Percentiles rank a stretch among this genome's conserved stretches.
Conservation (phyloP, 2,888 invertebrate genomes). For the Amblyteles armatorius region DNA sequence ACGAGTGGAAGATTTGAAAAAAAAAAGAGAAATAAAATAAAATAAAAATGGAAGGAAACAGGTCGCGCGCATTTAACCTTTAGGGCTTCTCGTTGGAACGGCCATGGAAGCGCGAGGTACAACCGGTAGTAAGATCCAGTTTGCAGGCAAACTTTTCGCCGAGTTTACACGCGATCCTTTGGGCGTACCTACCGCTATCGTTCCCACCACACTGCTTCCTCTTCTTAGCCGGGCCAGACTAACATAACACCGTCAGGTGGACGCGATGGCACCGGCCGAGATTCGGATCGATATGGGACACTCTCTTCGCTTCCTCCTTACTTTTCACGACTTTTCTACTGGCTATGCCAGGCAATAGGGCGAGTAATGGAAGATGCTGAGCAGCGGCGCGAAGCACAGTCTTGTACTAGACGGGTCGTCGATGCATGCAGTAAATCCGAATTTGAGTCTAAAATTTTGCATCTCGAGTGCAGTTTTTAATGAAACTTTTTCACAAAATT, state of each 20-base stretch:
- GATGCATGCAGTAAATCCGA: conserved; percentile 1
- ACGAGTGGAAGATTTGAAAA: background rate
- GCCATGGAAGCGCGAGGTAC: conserved; percentile 9
- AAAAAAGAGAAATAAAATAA: conserved; percentile 2
- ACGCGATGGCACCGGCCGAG: conserved; percentile 40
- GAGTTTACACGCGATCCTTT: conserved; percentile 51
- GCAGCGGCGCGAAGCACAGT: background rate
- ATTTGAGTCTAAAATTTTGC: background rate
- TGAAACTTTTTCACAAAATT: too few species aligned
- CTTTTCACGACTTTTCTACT: conserved; percentile 56
- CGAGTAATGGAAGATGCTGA: background rate
- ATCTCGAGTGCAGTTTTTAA: too few species aligned
- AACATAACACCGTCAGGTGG: conserved; percentile 56
- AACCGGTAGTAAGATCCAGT: conserved; percentile 42
- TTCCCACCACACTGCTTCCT: conserved; percentile 27
- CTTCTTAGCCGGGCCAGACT: conserved; percentile 6
- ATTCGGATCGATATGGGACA: conserved; percentile 58
- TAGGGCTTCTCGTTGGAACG: conserved; percentile 30
- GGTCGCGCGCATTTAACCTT: conserved; percentile 43
- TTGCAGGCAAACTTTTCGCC: conserved; percentile 49
- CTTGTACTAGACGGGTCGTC: background rate
- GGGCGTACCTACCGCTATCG: conserved; percentile 39
- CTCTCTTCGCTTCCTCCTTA: conserved; percentile 51
- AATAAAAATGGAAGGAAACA: conserved; percentile 21
- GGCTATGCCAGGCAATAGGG: conserved; percentile 41